Base-by-base conservation (phyloP, 2,888 invertebrate genomes). In the Mantis religiosa region DNA sequence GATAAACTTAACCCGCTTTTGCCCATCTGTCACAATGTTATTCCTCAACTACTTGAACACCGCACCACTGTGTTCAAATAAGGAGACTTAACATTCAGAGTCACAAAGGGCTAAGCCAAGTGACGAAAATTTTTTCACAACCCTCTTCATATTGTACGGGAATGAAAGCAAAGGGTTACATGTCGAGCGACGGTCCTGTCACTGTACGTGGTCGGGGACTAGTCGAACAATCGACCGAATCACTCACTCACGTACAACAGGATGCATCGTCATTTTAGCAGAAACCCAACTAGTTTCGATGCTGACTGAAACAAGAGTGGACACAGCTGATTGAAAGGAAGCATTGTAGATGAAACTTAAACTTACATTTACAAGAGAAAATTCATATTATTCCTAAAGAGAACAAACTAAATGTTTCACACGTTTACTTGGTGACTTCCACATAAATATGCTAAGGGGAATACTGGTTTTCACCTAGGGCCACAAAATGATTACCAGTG, bases 71-170 rank as follows among this genome's bases (percentile, higher is more conserved):
- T 82, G 87, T 82, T 34, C 82, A 87, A 87, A 87, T 87, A 82
- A 82, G 82, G n/a, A 87, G 82, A 87, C 30, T 87, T 41, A 87
- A 82, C 54, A 71, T 71, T 71, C 3, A 20, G 54, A 9, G 54
- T 30, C 82, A 87, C 87, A 87, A 87, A 87, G 41, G 87, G 82
- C 82, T 87, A 82, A 87, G 82, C 87, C 87, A 87, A 87, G 87
- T 87, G 87, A 87, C 82, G 87, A 87, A 87, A 82, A 82, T 87
- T 87, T 82, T 82, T 87, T 20, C 7, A 82, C 87, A 14, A 87
- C 82, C 87, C 34, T 25, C 25, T 82, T 9, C 20, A 82, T n/a
- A 14, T 25, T 84, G 84, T 25, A 34, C 1, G 20, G 34, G 54
- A 28, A 30, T 25, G 87, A 82, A 81, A n/a, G 47, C n/a, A 82